Conservation (phyloP, 2,113 vertebrate genomes). For the Elanus axillaris region DNA sequence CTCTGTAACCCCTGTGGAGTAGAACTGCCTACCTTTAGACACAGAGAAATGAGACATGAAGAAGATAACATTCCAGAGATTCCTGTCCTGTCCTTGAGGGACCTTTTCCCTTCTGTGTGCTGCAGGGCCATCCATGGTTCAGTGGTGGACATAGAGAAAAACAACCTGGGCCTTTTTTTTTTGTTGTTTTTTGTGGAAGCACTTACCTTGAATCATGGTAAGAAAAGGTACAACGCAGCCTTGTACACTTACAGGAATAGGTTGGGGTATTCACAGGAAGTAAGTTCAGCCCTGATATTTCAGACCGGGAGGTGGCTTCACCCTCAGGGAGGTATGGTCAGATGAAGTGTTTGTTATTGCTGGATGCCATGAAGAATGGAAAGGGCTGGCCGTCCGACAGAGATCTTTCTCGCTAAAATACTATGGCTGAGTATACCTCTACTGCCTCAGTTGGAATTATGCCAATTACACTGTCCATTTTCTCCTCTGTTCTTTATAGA, state of each 20-base stretch:
- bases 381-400: background rate
- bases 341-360: fast-evolving
- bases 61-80: background rate
- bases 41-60: background rate
- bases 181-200: background rate
- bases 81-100: background rate
- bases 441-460: background rate
- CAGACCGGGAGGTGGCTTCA: background rate
- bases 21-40: background rate
- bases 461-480: background rate
- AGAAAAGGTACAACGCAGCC: background rate
- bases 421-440: background rate
- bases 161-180: background rate
- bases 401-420: background rate
- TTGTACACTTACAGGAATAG: background rate
- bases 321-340: background rate
- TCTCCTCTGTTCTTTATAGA: background rate
- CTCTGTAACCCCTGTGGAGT: background rate
- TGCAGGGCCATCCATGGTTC: background rate
- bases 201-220: background rate
- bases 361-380: background rate
- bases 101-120: background rate
- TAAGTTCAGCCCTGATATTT: background rate
- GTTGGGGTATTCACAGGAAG: background rate
- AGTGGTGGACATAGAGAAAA: background rate